These are phyloP conservation scores for Simalia tracyae DNA, from an alignment of 2,797 vertebrate genomes.

Conservation along the genomic window DNA sequence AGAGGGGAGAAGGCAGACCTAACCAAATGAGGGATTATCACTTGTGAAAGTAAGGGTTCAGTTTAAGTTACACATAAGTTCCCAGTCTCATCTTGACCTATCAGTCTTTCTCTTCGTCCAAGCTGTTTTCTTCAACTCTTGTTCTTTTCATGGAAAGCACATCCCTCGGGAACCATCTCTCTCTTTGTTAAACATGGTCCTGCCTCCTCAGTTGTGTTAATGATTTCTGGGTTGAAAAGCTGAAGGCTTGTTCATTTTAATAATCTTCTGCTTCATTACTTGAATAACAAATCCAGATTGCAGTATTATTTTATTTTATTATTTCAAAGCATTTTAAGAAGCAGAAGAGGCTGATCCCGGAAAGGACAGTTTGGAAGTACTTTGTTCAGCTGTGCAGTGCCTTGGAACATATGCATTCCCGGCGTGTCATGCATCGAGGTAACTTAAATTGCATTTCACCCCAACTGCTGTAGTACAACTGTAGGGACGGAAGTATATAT, in stretches of 20 bases:
- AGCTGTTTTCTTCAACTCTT: background rate
- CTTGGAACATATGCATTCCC: constrained; percentile 96
- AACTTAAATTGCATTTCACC: constrained; percentile 45
- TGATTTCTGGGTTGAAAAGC: background rate
- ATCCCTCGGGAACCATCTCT: background rate
- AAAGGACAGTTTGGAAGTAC: constrained; percentile 98
- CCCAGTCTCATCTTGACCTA: background rate
- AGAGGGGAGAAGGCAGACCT: background rate
- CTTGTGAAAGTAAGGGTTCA: background rate
- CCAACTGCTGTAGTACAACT: background rate
- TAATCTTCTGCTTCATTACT: background rate
- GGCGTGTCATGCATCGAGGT: constrained; percentile 98
- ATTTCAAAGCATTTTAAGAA: constrained; percentile 94
- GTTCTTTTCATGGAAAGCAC: background rate
- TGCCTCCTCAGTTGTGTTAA: background rate
- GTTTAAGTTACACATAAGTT: background rate
- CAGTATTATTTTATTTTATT: constrained; percentile 1
- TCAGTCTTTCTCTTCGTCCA: background rate
- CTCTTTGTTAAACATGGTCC: background rate
- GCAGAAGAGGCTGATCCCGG: constrained; percentile 94
- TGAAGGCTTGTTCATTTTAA: background rate
- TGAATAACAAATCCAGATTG: background rate
- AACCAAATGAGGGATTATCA: background rate
- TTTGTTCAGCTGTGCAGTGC: constrained; percentile 99
- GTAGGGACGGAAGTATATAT: background rate